Evolutionary conservation across 1,140 invertebrate species (phyloP), one percentile per base, ranked within the genome.

Genomic region (Alviniconcha marisindica): DNA sequence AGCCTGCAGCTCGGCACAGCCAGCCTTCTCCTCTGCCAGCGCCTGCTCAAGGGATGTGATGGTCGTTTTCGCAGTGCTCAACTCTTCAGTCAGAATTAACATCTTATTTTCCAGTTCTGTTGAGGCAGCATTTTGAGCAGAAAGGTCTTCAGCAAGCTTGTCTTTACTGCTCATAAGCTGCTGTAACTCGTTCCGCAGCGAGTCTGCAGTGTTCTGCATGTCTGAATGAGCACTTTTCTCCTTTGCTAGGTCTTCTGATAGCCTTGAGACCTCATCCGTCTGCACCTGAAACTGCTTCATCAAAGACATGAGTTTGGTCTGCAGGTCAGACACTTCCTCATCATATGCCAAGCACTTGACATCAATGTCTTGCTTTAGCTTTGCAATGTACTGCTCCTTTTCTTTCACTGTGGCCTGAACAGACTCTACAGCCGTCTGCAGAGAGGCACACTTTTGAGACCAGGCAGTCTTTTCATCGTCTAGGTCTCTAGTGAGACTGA

Each of bases 341-440:
- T 10, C 42, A 42, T 38, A 28, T 5, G 33, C 38, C 12, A 12
- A 18, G 21, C 42, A 38, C 18, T 76, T 38, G 2, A n/a, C 42
- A 15, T 76, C 38, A 33, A 76, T 42, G 40, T 66, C 71, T 44
- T 56, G 24, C 73, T 12, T 15, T 1, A 84, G 71, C 33, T 81
- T 40, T 15, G n/a, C 54, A 63, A 85, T 83, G 80, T 54, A 73
- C 33, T 79, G 60, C 36, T 85, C 84, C 79, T 86, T 87, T 31
- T 87, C 83, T 66, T 82, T 31, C 18, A 84, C 12, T 31, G 74
- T 48, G 2, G 5, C 1, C 60, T 85, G 33, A 28, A 85, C 51
- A 10, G 77, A 76, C 28, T 80, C 84, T 21, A 85, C 80, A 33
- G 80, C 78, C 12, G 54, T 73, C 80, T 73, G 44, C 40, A 74